Evolutionary conservation across 2,888 invertebrate genomes (phyloP).

Genomic region (Carcina quercana): DNA sequence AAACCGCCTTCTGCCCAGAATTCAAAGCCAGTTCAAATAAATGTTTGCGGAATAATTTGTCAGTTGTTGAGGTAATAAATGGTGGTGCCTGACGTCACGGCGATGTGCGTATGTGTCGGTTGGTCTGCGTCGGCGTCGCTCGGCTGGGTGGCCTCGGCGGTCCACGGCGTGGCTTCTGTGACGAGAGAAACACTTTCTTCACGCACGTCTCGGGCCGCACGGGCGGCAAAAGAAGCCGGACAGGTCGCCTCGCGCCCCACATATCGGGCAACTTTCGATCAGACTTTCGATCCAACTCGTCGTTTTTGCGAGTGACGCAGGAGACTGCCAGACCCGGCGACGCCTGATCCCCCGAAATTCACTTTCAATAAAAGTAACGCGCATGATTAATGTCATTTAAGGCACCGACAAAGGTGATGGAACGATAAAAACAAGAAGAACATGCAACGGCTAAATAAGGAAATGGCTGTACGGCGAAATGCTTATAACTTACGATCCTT

Average conservation of each 20-base stretch:
- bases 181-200: constrained; percentile 45
- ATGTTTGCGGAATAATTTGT: not conserved
- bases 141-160: constrained; percentile 15
- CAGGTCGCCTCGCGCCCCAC: constrained; percentile 56
- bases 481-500: constrained; percentile 16
- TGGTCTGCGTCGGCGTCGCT: constrained; percentile 28
- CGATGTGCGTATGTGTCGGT: constrained; percentile 13
- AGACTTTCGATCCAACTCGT: constrained; percentile 63
- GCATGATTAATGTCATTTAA: constrained; percentile 8
- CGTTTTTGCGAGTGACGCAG: constrained; percentile 42
- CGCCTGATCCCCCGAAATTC: constrained; percentile 43
- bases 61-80: not conserved
- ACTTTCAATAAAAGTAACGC: constrained; percentile 40
- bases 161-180: constrained; percentile 19
- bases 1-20: constrained; percentile 5
- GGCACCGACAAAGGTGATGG: constrained; percentile 2
- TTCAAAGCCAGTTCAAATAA: not conserved
- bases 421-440: not conserved
- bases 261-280: constrained; percentile 71
- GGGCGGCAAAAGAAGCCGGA: constrained; percentile 39
- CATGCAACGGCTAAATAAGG: too few relatives aligned
- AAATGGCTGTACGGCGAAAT: too few relatives aligned
- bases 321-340: constrained; percentile 46
- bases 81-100: not conserved
- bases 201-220: constrained; percentile 28